Evolutionary conservation across 2,113 vertebrate species (phyloP).

Genomic region (Tapirus terrestris): DNA sequence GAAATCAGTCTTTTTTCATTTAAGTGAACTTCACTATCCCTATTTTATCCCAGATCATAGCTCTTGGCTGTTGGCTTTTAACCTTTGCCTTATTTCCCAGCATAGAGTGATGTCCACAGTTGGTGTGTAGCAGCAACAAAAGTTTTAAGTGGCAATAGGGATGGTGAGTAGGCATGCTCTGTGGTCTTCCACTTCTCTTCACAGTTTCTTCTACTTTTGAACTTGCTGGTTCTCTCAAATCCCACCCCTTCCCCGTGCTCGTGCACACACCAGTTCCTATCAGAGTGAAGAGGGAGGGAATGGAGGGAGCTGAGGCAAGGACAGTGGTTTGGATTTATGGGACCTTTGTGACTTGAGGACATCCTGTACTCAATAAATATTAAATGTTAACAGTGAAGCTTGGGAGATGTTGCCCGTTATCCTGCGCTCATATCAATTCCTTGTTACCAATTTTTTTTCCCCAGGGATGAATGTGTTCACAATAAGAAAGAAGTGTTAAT

Average conservation of each 20-base stretch:
- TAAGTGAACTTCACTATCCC: slow-evolving; percentile 26
- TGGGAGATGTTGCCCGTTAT: slow-evolving; percentile 37
- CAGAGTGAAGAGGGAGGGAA: slow-evolving; percentile 5
- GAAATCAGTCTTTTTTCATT: slow-evolving; percentile 46
- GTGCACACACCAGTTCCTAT: neutral
- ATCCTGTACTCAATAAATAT: slow-evolving; percentile 39
- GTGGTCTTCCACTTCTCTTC: neutral
- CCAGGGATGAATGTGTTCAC: slow-evolving; percentile 2
- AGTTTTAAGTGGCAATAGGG: neutral
- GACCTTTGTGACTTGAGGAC: slow-evolving; percentile 50
- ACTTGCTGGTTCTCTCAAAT: slow-evolving; percentile 9
- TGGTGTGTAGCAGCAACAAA: slow-evolving; percentile 1
- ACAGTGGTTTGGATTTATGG: slow-evolving; percentile 51
- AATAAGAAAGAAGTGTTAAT: slow-evolving; percentile 36
- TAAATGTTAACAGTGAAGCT: slow-evolving; percentile 49
- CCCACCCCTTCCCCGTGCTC: neutral
- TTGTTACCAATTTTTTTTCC: slow-evolving; percentile 17
- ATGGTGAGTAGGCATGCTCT: slow-evolving; percentile 14
- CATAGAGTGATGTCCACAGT: neutral
- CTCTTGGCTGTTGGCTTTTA: slow-evolving; percentile 52
- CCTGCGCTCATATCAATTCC: slow-evolving; percentile 3
- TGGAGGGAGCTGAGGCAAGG: neutral
- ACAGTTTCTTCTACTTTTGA: slow-evolving; percentile 50
- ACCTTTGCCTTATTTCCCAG: slow-evolving; percentile 31
- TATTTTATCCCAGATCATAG: neutral